phyloP scores from a whole-genome alignment of 2,113 vertebrate species.

The Gila orcuttii region DNA sequence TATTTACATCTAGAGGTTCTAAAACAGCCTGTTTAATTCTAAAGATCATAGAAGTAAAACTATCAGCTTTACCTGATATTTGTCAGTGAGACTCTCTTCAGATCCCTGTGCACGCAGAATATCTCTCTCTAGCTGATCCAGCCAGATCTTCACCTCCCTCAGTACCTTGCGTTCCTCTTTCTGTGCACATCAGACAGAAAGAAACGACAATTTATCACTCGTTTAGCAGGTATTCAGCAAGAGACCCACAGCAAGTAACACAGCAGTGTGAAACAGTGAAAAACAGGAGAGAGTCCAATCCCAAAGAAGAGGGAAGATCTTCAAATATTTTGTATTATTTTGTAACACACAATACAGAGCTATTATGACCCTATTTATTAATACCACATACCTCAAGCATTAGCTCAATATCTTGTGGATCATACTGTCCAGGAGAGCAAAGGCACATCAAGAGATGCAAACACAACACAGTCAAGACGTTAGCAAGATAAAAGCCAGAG shows the following conservation, averaged over 20 bases:
- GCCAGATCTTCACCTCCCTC: constrained; percentile 90
- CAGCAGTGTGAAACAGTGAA: constrained; percentile 6
- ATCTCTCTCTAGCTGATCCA: constrained; percentile 95
- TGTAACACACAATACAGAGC: background rate
- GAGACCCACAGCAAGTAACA: constrained; percentile 28
- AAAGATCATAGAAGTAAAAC: background rate
- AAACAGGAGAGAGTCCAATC: background rate
- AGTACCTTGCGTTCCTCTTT: constrained; percentile 87
- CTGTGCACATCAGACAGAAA: constrained; percentile 68
- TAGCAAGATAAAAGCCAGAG: constrained; percentile 56
- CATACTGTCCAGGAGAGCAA: constrained; percentile 78
- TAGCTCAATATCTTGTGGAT: constrained; percentile 77
- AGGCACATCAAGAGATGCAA: constrained; percentile 70
- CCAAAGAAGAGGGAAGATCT: background rate
- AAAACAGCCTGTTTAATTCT: background rate
- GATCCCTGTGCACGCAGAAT: constrained; percentile 84
- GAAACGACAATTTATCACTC: background rate
- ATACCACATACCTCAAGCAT: constrained; percentile 80
- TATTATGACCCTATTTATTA: constrained; percentile 41
- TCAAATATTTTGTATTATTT: constrained; percentile 36
- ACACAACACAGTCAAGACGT: constrained; percentile 68
- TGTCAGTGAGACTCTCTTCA: constrained; percentile 88
- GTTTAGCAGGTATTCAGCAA: background rate
- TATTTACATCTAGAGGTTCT: background rate
- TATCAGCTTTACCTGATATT: constrained; percentile 84